Evolutionary conservation across 2,113 vertebrate genomes (phyloP), one percentile per base, ranked within the genome.

Genomic region (Colistium nudipinnis): DNA sequence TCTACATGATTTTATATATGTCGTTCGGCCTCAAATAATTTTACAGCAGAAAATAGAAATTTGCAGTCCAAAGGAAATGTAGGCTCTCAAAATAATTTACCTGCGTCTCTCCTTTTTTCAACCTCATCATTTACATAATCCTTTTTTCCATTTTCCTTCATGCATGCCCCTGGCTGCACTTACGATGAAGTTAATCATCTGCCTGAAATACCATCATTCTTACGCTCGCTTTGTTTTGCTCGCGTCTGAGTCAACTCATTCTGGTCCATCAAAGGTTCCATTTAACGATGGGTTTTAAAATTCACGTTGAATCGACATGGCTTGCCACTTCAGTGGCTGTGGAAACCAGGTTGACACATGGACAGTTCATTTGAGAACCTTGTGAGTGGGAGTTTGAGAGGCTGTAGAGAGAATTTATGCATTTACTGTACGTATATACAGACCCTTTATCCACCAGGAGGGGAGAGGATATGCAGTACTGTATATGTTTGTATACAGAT

Each of bases 341-440:
- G 83, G 90, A 81, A 91, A 93, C 90, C 92, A 86, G 86, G 87
- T 83, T 59, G 80, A 74, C 44, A 56, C 74, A 80, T 63, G 70
- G 76, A 79, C 65, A 75, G 77, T 66, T 59, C 75, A 62, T 71
- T 7, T 47, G 70, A 56, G 57, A 82, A 68, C 63, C 61, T 69
- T 48, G 64, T 59, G 76, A 85, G 88, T 78, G 81, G 76, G 83
- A 68, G 76, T 79, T 79, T 76, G 62, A 87, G 74, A 80, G 77
- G 66, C 70, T 76, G 4, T 35, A 59, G 41, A 78, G 53, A 72
- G 59, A 60, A 78, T 70, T 77, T 72, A 81, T 77, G 64, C 67
- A 82, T 66, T 76, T 38, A 49, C 49, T 54, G 25, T 52, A 65
- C 49, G 56, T 11, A 17, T 72, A 5, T 6, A 48, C 61, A 70